Conservation (phyloP, 2,113 vertebrate genomes). For the Lichenostomus cassidix region DNA sequence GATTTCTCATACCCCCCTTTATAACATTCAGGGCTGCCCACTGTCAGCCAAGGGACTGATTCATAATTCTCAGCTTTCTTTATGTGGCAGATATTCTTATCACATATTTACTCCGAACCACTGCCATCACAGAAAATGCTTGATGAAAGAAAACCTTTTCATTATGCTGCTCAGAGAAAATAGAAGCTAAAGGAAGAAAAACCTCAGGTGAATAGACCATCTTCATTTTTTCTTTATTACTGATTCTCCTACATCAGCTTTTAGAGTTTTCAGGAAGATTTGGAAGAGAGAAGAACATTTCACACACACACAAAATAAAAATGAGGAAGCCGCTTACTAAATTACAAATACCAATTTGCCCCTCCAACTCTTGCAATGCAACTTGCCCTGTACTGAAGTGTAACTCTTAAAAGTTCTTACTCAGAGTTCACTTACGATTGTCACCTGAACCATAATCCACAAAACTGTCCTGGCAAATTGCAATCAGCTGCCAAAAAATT, state of each 20-base stretch:
- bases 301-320: background rate
- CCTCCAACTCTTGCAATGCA: background rate
- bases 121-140: background rate
- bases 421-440: background rate
- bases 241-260: background rate
- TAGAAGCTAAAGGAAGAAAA: background rate
- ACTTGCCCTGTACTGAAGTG: background rate
- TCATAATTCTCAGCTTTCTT: background rate
- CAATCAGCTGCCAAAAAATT: background rate
- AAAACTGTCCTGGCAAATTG: background rate
- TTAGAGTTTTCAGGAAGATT: background rate
- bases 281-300: background rate
- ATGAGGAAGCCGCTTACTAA: background rate
- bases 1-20: background rate
- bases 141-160: background rate
- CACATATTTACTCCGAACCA: background rate
- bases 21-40: background rate
- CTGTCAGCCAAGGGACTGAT: background rate
- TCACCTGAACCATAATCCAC: background rate
- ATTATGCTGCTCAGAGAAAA: background rate
- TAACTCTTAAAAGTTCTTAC: background rate
- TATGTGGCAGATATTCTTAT: constrained; percentile 37
- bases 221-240: background rate
- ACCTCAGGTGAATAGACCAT: background rate
- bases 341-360: background rate